phyloP scores from a whole-genome alignment of 2,888 invertebrate genomes.

The Osedax fenrisi region DNA sequence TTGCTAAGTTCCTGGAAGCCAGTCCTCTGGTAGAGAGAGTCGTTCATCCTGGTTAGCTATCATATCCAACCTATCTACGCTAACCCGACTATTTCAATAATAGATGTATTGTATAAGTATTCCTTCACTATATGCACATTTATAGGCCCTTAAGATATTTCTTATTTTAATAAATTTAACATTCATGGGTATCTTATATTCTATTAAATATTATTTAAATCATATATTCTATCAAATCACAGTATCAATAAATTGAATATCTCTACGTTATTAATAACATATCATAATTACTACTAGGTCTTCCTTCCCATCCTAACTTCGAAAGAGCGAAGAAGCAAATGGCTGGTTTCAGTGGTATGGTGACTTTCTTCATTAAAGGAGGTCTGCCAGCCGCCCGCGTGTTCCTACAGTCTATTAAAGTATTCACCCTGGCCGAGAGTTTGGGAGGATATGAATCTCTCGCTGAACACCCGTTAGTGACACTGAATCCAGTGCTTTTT shows the following conservation, averaged over 20 bases:
- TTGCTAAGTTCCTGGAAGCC: constrained; percentile 46
- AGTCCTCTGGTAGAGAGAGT: constrained; percentile 46
- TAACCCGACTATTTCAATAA: no score
- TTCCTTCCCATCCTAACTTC: constrained; percentile 48
- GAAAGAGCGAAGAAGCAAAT: constrained; percentile 48
- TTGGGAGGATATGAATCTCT: constrained; percentile 51
- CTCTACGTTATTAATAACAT: no score
- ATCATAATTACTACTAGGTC: no score
- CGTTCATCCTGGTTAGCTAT: constrained; percentile 46
- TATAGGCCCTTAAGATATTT: no score
- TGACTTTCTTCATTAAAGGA: constrained; percentile 49
- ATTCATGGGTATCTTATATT: no score
- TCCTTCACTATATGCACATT: no score
- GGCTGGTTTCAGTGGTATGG: constrained; percentile 50
- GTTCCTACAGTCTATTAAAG: constrained; percentile 47
- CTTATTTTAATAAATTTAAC: no score
- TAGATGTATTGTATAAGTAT: no score
- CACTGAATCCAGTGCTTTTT: not conserved
- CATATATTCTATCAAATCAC: no score
- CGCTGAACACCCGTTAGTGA: constrained; percentile 50
- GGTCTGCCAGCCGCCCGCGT: constrained; percentile 42
- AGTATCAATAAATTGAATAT: no score
- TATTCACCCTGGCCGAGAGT: constrained; percentile 50
- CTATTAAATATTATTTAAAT: no score
- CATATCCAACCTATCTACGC: no score